Percentiles rank a stretch among this genome's conserved stretches.
Evolutionary conservation across 2,888 invertebrate genomes (phyloP).

Genomic region (Ditula angustiorana): DNA sequence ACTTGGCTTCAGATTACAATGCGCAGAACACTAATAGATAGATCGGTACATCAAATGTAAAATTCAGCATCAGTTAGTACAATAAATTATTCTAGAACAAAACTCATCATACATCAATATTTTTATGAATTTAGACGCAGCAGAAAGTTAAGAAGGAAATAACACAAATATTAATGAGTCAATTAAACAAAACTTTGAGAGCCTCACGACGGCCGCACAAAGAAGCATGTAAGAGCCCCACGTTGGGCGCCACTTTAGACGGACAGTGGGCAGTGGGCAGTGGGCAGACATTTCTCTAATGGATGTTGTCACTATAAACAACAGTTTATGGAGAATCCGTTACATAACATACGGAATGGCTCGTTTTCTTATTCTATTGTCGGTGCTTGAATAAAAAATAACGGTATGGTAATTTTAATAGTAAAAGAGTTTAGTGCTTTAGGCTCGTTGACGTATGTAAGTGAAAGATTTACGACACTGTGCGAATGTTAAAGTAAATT

Average conservation of each 20-base stretch:
- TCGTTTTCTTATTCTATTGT: conserved; percentile 29
- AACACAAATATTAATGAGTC: not conserved
- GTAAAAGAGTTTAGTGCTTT: conserved; percentile 33
- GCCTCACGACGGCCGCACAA: conserved; percentile 45
- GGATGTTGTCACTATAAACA: conserved; percentile 75
- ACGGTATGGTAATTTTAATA: conserved; percentile 39
- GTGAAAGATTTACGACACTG: conserved; percentile 26
- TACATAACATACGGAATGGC: conserved; percentile 28
- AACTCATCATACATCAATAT: too few species aligned
- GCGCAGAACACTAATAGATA: too few species aligned
- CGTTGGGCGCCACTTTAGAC: conserved; percentile 55
- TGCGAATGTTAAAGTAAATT: not conserved
- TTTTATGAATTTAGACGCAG: too few species aligned
- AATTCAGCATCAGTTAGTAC: too few species aligned
- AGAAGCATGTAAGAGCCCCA: conserved; percentile 58
- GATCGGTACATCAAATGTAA: too few species aligned
- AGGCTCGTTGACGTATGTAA: conserved; percentile 25
- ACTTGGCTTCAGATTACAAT: too few species aligned
- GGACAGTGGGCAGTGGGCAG: conserved; percentile 49
- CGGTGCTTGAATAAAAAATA: conserved; percentile 33
- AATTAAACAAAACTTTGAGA: conserved; percentile 46
- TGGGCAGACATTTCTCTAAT: conserved; percentile 55
- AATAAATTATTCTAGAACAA: too few species aligned
- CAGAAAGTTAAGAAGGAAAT: too few species aligned
- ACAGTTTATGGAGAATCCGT: conserved; percentile 36